Evolutionary conservation across 2,888 invertebrate genomes (phyloP), one percentile per base, ranked within the genome.

Genomic region (Cheilosia urbana): DNA sequence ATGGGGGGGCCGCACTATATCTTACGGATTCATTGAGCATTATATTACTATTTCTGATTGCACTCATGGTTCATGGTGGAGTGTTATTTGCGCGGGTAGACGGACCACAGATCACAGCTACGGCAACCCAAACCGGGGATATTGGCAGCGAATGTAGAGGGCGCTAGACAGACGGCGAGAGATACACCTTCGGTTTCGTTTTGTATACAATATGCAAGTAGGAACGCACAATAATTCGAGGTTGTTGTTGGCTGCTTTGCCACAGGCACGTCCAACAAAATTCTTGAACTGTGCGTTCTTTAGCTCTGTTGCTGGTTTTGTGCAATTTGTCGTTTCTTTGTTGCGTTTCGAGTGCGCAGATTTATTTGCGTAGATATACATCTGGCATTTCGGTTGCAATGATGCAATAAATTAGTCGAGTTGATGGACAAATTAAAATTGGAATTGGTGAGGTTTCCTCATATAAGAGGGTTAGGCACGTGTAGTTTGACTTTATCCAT

Each of bases 11-110:
- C 24, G 17, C n/a, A 6, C 30, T 57, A 21, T 83, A 73, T 79
- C 63, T 79, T 72, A 80, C 55, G 53, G 76, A 80, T 81, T 81
- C 85, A 81, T 85, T 85, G 85, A 85, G 72, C 81, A 81, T 72
- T 85, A 62, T 71, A 81, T 81, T 81, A 37, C 37, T 37, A 80
- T 80, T 76, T 85, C 60, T 76, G 80, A 85, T 80, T 85, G 80
- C 80, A 69, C 65, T 60, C 76, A 72, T 71, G 80, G 80, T 76
- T 80, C 80, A 76, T 71, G 75, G 57, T n/a, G 37, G 49, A 72
- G 53, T 65, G 17, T 19, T 3, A 47, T 4, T 9, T 42, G n/a
- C 11, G 24, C n/a, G 13, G 47, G 34, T 13, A 21, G 27, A 5
- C 19, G 45, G 11, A 15, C 21, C 2, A 21, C 21, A 21, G 21